A percentile compares a stretch with the other conserved stretches of the same genome.
phyloP scores from a whole-genome alignment of 2,888 invertebrate genomes.

The Chironomus riparius region DNA sequence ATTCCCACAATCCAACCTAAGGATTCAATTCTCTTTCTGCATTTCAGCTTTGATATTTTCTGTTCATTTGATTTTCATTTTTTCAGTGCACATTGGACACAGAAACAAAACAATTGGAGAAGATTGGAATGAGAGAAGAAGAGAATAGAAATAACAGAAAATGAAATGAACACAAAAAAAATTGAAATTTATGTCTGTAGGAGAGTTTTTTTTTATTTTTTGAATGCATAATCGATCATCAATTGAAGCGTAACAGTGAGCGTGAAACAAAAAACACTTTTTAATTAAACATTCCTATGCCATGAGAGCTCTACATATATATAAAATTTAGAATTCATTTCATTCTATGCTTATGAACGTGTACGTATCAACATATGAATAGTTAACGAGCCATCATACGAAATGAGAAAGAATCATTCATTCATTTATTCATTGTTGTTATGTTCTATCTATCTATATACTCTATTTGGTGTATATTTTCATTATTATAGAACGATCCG shows the following conservation, averaged over 20 bases:
- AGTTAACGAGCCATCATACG: not conserved
- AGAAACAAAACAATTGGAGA: too few relatives aligned
- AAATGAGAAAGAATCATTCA: not conserved
- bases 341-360: not conserved
- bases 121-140: not conserved
- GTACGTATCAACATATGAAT: not conserved
- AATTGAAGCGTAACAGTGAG: slow-evolving; percentile 22
- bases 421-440: not conserved
- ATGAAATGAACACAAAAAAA: not conserved
- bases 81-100: too few relatives aligned
- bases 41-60: too few relatives aligned
- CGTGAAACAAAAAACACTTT: slow-evolving; percentile 19
- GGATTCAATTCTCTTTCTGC: too few relatives aligned
- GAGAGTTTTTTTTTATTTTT: not conserved
- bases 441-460: not conserved
- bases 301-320: not conserved
- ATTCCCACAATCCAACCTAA: too few relatives aligned
- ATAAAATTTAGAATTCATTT: not conserved
- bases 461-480: not conserved
- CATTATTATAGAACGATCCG: not conserved
- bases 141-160: not conserved
- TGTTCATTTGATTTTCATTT: too few relatives aligned
- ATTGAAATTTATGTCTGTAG: not conserved
- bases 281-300: slow-evolving; percentile 24
- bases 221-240: slow-evolving; percentile 27